Conservation (phyloP, 2,797 vertebrate genomes). For the Balearica regulorum region DNA sequence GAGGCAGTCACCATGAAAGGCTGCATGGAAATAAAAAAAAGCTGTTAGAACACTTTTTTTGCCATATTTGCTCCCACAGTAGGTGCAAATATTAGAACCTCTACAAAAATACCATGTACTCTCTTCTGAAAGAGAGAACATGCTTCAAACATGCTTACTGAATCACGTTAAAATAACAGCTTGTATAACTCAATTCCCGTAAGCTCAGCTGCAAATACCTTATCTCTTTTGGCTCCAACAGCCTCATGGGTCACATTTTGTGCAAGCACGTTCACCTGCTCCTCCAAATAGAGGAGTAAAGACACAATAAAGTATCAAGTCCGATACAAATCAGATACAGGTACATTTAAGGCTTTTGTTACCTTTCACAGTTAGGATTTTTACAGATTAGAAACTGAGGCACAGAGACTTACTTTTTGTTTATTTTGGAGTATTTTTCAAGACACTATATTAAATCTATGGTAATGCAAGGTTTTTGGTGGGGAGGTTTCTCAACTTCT, state of each 20-base stretch:
- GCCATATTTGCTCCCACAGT: not conserved
- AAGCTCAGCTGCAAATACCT: not conserved
- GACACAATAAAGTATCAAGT: not conserved
- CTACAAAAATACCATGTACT: not conserved
- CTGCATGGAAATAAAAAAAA: not conserved
- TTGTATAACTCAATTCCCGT: conserved; percentile 35
- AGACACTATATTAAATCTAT: not conserved
- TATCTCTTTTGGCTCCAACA: not conserved
- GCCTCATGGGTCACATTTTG: not conserved
- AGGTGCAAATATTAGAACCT: not conserved
- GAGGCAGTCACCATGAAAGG: not conserved
- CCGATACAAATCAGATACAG: not conserved
- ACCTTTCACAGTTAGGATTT: not conserved
- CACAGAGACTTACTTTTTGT: not conserved
- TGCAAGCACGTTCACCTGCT: not conserved
- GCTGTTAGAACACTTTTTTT: not conserved
- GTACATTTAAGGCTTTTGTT: not conserved
- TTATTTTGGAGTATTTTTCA: not conserved
- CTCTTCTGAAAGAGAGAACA: not conserved
- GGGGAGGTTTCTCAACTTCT: not conserved
- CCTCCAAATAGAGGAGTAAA: not conserved
- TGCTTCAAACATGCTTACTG: not conserved
- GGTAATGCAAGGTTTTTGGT: not conserved
- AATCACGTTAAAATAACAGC: not conserved
- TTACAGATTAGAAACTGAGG: not conserved